Base-by-base conservation (phyloP, 2,888 invertebrate genomes). In the Theretra japonica region DNA sequence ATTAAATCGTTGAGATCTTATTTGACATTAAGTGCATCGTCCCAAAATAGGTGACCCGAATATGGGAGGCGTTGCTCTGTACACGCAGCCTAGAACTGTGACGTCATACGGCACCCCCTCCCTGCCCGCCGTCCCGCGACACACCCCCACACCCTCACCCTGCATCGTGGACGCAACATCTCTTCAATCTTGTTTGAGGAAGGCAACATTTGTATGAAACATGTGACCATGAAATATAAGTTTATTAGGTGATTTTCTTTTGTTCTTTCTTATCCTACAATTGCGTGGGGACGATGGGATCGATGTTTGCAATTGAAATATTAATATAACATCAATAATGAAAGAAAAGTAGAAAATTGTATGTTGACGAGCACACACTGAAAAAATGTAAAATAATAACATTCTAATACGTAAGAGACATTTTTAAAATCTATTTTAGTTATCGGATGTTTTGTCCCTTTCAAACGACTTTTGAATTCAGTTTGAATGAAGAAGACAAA, bases 21-120 rank as follows among this genome's bases (percentile, higher is more conserved):
- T 68, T 58, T 62, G 69, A 68, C 79, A 80, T 80, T 81, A 82
- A 85, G 80, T 89, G 88, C 89, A 90, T 86, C 81, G 80, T 80
- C 76, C 86, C 81, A 83, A 91, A 88, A 88, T 91, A 89, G 91
- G 90, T 91, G 90, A 91, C 90, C 90, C 82, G 82, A 82, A 89
- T 90, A 74, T 76, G 81, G 83, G 23, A 65, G 65, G 79, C 80
- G 83, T 80, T 82, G 83, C 85, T 83, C 83, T 82, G 86, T 84
- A 77, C 83, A 88, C 88, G 87, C 85, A 86, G 79, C 79, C 84
- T 85, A 83, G 82, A 77, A 79, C 76, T 73, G 83, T 91, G 91
- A 91, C 91, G 91, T 91, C 90, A 90, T 82, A 74, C 68, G 65
- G 76, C 75, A 74, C 72, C 75, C 75, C 58, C 75, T 72, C 73